Base-by-base conservation (phyloP, 2,113 vertebrate species). In the Microcebus griseorufus region DNA sequence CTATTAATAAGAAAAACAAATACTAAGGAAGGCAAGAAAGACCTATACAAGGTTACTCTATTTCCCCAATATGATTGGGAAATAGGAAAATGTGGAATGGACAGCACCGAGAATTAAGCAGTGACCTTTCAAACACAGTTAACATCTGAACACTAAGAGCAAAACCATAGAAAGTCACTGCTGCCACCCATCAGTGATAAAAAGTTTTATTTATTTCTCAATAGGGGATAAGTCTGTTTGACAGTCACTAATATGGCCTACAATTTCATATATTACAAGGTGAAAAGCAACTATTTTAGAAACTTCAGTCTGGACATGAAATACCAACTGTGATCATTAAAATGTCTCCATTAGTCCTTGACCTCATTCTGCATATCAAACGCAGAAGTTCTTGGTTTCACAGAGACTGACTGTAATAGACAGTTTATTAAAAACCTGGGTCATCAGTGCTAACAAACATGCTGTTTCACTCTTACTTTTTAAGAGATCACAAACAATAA, bases 311-410 rank as follows among this genome's bases (percentile, higher is more conserved):
- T 96, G 93, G 93, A 85, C 90, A 90, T 20, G 80, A 96, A 97
- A 95, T 88, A 94, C 45, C 53, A 83, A 88, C 39, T 55, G 72
- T 67, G 89, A 96, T 88, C 96, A 97, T 67, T 87, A 55, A 94
- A 92, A 32, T 10, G 10, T n/a, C 79, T 53, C 48, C 79, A 78
- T 84, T 82, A 96, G 94, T 96, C 96, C 96, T 97, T 98, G 97
- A 97, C 97, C 97, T 97, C 87, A 76, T 98, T 98, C 90, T 96
- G 83, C 73, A 70, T 29, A 72, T 84, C 70, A 93, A 92, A 92
- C 3, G 9, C 79, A 95, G 22, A 95, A 98, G 95, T 95, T 98
- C 96, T 94, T 82, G 88, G 92, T 97, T 97, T 97, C 96, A 94
- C 12, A 95, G 94, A 94, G 93, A 97, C 94, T 73, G 94, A 16